Conservation (phyloP, 1,140 invertebrate genomes). For the Arctopsyche grandis region DNA sequence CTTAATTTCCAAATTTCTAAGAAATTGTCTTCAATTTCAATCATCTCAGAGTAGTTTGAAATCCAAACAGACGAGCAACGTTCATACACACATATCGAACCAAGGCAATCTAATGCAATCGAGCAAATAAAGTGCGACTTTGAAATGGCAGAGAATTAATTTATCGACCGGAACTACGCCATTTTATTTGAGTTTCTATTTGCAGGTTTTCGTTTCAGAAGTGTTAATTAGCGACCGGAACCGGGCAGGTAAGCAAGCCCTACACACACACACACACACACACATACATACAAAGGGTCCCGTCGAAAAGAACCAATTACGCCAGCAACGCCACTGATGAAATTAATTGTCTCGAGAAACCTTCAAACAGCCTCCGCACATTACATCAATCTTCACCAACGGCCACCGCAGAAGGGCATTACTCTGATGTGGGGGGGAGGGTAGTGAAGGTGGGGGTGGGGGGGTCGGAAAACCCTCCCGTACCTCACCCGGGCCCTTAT, state of each 20-base stretch:
- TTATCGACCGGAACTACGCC: background rate
- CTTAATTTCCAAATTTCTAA: no score
- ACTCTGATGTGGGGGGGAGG: background rate
- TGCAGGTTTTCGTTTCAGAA: constrained; percentile 4
- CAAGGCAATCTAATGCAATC: no score
- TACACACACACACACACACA: no score
- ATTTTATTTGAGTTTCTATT: constrained; percentile 9
- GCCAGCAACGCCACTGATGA: constrained; percentile 28
- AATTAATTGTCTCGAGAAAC: constrained; percentile 24
- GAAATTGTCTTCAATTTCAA: no score
- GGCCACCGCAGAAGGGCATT: constrained; percentile 14
- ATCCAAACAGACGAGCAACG: no score
- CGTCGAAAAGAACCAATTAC: constrained; percentile 32
- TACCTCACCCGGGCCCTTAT: background rate
- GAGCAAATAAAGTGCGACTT: no score
- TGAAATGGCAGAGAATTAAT: no score
- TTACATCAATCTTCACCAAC: constrained; percentile 29
- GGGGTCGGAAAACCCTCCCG: background rate
- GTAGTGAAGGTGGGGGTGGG: no score
- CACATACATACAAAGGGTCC: no score
- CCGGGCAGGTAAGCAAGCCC: constrained; percentile 9
- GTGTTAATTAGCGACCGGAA: background rate
- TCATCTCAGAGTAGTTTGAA: no score
- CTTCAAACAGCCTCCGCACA: constrained; percentile 31
- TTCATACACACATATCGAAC: no score